These are phyloP conservation scores for Lathronympha strigana DNA, from an alignment of 2,888 invertebrate genomes.

Conservation along the genomic window DNA sequence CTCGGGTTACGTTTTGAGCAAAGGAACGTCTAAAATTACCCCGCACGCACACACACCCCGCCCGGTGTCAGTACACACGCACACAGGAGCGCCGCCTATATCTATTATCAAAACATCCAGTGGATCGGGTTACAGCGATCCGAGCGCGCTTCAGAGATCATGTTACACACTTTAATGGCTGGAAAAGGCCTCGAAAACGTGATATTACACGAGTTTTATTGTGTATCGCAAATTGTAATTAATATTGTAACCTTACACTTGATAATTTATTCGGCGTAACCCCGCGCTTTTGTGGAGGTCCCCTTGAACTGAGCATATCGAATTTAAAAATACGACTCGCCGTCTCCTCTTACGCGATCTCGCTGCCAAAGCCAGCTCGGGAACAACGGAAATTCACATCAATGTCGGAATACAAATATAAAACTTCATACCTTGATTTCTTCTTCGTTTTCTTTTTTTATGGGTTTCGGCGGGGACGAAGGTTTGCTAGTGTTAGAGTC, in stretches of 20 bases:
- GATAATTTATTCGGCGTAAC: slow-evolving; percentile 77
- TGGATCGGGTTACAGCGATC: slow-evolving; percentile 82
- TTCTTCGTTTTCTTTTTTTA: slow-evolving; percentile 90
- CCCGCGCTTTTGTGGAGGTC: slow-evolving; percentile 66
- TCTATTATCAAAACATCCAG: slow-evolving; percentile 85
- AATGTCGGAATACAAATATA: slow-evolving; percentile 57
- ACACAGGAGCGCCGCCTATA: slow-evolving; percentile 74
- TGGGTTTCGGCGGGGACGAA: slow-evolving; percentile 69
- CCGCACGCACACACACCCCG: slow-evolving; percentile 72
- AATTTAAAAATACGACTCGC: slow-evolving; percentile 81
- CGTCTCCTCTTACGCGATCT: slow-evolving; percentile 74
- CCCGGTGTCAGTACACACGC: slow-evolving; percentile 66
- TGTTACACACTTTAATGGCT: slow-evolving; percentile 84
- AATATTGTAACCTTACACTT: slow-evolving; percentile 79
- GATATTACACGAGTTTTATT: slow-evolving; percentile 84
- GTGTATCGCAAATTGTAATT: slow-evolving; percentile 82
- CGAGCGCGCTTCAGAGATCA: slow-evolving; percentile 83
- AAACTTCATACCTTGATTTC: slow-evolving; percentile 88
- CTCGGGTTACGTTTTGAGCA: slow-evolving; percentile 83
- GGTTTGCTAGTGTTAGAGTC: slow-evolving; percentile 74
- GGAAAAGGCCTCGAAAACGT: slow-evolving; percentile 84
- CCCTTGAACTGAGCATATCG: slow-evolving; percentile 67
- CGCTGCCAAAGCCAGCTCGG: slow-evolving; percentile 77
- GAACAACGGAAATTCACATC: slow-evolving; percentile 72
- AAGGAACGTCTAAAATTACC: slow-evolving; percentile 84